Evolutionary conservation across 1,140 invertebrate genomes (phyloP), one percentile per base, ranked within the genome.

Genomic region (Lutraria rhynchaena): DNA sequence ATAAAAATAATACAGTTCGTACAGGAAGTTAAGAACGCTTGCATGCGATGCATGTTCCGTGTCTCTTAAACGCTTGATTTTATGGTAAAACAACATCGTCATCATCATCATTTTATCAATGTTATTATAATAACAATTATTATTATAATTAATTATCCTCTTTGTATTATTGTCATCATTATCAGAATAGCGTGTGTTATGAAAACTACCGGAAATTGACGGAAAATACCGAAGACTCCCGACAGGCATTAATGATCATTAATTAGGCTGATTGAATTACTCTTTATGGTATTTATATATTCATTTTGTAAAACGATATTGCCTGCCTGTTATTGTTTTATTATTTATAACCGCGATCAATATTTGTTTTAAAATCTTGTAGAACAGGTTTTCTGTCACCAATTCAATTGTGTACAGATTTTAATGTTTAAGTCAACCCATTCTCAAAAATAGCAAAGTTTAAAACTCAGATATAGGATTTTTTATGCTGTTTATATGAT

Each of bases 291-390:
- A 53, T n/a, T 53, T 53, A n/a, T 17, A 53, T 53, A 53, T 9
- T 4, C 19, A 53, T 53, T n/a, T 5, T 53, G 19, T 17, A 7
- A 17, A n/a, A 7, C 51, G 24, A 53, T 53, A 53, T n/a, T 53
- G 51, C 24, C 19, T 17, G 4, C 19, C 5, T 3, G 5, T n/a
- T 17, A 9, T 53, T 9, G 51, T 53, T n/a, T n/a, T n/a, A n/a
- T 22, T 53, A 53, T 53, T 53, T 53, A 7, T 29, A 58, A 27
- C 15, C 15, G 55, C 27, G 27, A 58, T 58, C 55, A 58, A 58
- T 58, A 58, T 1, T 29, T 2, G 24, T 17, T 5, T 2, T 27
- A 58, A 58, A 24, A 58, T 29, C 24, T 29, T 29, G 24, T 27
- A 58, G 4, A 58, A 58, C 55, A 27, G 24, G 55, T 58, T 58